Conservation (phyloP, 2,113 vertebrate species). For the Tragelaphus imberbis region DNA sequence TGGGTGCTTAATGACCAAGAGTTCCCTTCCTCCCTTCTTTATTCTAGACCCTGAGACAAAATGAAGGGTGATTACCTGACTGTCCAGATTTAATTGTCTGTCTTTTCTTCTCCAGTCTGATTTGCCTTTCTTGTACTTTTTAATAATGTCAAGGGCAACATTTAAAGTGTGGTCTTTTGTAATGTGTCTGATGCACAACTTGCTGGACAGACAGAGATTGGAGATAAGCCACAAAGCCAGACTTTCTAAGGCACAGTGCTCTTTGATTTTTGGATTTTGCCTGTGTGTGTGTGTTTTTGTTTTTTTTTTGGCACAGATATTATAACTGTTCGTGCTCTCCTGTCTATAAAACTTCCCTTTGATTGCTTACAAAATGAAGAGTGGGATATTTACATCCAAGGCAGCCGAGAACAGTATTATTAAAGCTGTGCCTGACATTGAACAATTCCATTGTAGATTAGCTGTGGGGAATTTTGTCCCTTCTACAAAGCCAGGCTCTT, state of each 20-base stretch:
- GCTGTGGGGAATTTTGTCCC: constrained; percentile 29
- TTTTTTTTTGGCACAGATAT: constrained; percentile 62
- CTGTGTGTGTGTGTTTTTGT: too few relatives aligned
- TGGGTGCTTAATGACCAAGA: neutral
- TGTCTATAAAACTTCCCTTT: constrained; percentile 66
- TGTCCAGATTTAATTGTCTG: neutral
- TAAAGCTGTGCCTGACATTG: constrained; percentile 71
- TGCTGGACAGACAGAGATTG: constrained; percentile 18
- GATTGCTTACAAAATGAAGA: constrained; percentile 77
- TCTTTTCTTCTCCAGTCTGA: neutral
- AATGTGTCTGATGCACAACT: neutral
- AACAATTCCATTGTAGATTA: constrained; percentile 75
- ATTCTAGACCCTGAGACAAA: neutral
- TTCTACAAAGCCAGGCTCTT: constrained; percentile 64
- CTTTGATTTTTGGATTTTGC: constrained; percentile 61
- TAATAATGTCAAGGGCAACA: constrained; percentile 56
- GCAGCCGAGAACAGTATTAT: constrained; percentile 66
- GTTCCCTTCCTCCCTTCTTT: neutral
- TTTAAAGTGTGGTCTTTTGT: neutral
- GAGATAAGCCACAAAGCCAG: constrained; percentile 33
- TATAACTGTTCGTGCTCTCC: constrained; percentile 64
- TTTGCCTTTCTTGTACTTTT: constrained; percentile 30
- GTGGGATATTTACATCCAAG: constrained; percentile 77
- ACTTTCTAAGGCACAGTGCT: neutral
- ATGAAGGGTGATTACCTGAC: neutral